Evolutionary conservation across 92 coral and sea anemone species (phyloP).

Genomic region (Zoanthus solanderi): DNA sequence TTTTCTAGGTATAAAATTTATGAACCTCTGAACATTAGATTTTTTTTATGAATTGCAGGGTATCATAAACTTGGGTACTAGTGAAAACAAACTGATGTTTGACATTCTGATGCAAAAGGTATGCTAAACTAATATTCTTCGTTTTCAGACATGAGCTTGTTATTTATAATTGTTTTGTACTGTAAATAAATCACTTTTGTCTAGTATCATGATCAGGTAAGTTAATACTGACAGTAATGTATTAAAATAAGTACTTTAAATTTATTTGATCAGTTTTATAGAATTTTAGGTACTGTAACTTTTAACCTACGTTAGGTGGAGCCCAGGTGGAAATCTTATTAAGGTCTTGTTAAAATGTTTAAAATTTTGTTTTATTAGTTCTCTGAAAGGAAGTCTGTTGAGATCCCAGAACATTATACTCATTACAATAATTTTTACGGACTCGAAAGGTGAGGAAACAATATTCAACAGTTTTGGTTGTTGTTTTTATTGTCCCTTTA

Average conservation of each 20-base stretch:
- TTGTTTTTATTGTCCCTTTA: too few relatives aligned
- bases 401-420: not conserved
- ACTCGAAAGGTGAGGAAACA: constrained; percentile 3
- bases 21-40: not conserved
- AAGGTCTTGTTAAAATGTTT: not conserved
- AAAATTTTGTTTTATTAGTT: not conserved
- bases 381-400: not conserved
- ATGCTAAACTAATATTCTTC: not conserved
- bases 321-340: too few relatives aligned
- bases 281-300: too few relatives aligned
- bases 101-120: constrained; percentile 86
- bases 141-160: too few relatives aligned
- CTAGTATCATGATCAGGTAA: too few relatives aligned
- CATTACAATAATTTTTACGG: not conserved
- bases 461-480: not conserved
- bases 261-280: too few relatives aligned
- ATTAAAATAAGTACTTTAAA: too few relatives aligned
- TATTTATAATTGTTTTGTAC: too few relatives aligned
- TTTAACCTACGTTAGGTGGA: too few relatives aligned
- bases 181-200: too few relatives aligned
- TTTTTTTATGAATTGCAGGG: constrained; percentile 65
- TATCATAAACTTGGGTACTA: constrained; percentile 87
- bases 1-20: too few relatives aligned
- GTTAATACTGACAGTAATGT: too few relatives aligned
- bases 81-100: constrained; percentile 84